Base-by-base conservation (phyloP, 2,113 vertebrate species). In the Odobenus rosmarus region DNA sequence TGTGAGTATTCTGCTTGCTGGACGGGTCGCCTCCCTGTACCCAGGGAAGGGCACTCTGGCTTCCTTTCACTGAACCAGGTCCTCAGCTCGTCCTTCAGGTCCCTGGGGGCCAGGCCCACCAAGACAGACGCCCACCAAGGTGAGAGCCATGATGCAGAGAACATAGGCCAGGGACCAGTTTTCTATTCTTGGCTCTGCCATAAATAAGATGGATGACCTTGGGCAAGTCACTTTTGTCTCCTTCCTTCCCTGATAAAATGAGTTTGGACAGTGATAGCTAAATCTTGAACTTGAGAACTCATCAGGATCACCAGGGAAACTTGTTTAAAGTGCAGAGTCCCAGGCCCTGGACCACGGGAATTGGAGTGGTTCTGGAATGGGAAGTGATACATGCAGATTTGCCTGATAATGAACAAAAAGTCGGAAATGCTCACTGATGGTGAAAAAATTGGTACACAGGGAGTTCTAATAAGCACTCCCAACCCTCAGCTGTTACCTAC, bases 191-290 rank as follows among this genome's bases (percentile, higher is more conserved):
- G 76, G 95, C 46, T 42, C 79, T 88, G 92, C 59, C 96, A 51
- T 91, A 91, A 97, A 86, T 91, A 95, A 94, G 46, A 49, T 61
- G 82, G 64, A 71, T 82, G 95, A 98, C 82, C 89, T 92, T 93
- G 89, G 86, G 12, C 69, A 79, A 89, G 95, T 97, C 92, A 79
- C 51, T 89, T 89, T 11, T 36, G 53, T 95, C 76, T 80, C 74
- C 28, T 39, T 93, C 72, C 59, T 88, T 31, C 15, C 59, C 59
- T 28, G 55, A 12, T 80, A 84, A 93, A 96, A 79, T 83, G 92
- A 93, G 36, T 83, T 16, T 88, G 88, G 77, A 74, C 53, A 76
- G 72, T 19, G 86, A 51, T 0, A 88, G 64, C 49, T 79, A 87
- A 77, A 59, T 95, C 46, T 69, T 94, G 64, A 83, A 79, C 90